Base-by-base conservation (phyloP, 2,113 vertebrate genomes). In the Brachyhypopomus occidentalis region DNA sequence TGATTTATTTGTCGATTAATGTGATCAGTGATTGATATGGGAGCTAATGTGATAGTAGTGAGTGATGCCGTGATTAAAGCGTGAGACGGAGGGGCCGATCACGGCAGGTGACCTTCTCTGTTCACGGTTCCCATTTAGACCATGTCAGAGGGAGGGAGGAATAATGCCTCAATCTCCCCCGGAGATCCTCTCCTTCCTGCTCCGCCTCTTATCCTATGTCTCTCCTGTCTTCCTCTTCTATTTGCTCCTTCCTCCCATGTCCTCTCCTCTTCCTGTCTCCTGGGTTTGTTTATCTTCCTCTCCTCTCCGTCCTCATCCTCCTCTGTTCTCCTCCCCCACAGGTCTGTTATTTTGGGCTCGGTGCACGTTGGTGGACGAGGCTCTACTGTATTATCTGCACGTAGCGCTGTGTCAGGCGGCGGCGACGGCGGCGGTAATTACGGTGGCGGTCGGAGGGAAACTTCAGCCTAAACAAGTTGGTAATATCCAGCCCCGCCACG, bases 381-480 rank as follows among this genome's bases (percentile, higher is more conserved):
- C 77, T 72, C 72, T 48, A 72, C 67, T 80, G 82, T 83, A 85
- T 86, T 79, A 62, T 87, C 59, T 70, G 36, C 30, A 60, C 86
- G 76, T 76, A 71, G 74, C 72, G 83, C 62, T 36, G 75, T 77
- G 64, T 79, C 58, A 11, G 72, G 55, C 70, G 56, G 16, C 22
- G 12, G 72, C 64, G 55, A 80, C 87, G 66, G 82, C 83, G 79
- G 6, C 64, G 75, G 87, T 90, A 92, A 93, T 92, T 89, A 91
- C 84, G 64, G 64, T 60, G 80, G 82, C 87, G 87, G 91, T 90
- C 30, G 30, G 89, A 87, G 77, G 84, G 86, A 91, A 89, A 84
- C 82, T 73, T 90, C 84, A 81, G 76, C 79, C 78, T 83, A 88
- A 90, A 90, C 90, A 92, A 85, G 82, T 90, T 86, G 87, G 90